Percentiles rank a stretch among this genome's conserved stretches.
phyloP scores from a whole-genome alignment of 64 coral and sea anemone species.

The Stichodactyla mertensii region DNA sequence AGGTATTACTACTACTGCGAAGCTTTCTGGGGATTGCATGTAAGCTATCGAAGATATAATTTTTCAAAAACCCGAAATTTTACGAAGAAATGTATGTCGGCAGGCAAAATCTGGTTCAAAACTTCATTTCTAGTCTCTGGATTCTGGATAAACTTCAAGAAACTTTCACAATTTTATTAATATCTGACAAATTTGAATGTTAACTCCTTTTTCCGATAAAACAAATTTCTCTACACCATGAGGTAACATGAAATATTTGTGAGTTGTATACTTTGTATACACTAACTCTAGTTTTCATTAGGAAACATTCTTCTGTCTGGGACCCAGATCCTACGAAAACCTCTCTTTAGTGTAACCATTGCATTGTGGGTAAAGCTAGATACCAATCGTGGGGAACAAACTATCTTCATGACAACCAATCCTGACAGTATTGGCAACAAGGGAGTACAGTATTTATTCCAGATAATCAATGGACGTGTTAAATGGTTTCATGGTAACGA shows the following conservation, averaged over 20 bases:
- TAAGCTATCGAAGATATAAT: too few relatives aligned
- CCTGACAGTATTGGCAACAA: conserved; percentile 62
- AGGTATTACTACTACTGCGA: too few relatives aligned
- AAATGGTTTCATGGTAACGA: conserved; percentile 92
- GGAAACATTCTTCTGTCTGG: conserved; percentile 75
- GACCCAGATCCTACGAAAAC: conserved; percentile 49
- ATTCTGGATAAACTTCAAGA: too few relatives aligned
- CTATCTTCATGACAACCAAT: conserved; percentile 89
- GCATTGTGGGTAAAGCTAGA: conserved; percentile 84
- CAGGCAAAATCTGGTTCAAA: too few relatives aligned
- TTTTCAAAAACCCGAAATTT: too few relatives aligned
- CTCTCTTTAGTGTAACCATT: conserved; percentile 75
- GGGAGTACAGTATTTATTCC: conserved; percentile 66
- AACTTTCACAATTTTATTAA: too few relatives aligned
- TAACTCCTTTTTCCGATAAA: too few relatives aligned
- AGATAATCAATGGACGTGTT: conserved; percentile 70
- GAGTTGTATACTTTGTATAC: neutral
- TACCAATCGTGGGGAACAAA: conserved; percentile 79
- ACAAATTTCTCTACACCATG: too few relatives aligned
- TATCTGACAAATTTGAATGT: too few relatives aligned
- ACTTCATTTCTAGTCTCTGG: too few relatives aligned
- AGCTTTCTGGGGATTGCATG: too few relatives aligned
- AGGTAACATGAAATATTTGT: too few relatives aligned
- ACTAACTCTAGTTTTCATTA: conserved; percentile 9
- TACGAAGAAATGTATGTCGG: neutral